A percentile compares a stretch with the other conserved stretches of the same genome.
Conservation (phyloP, 2,797 vertebrate species). For the Helostoma temminkii region DNA sequence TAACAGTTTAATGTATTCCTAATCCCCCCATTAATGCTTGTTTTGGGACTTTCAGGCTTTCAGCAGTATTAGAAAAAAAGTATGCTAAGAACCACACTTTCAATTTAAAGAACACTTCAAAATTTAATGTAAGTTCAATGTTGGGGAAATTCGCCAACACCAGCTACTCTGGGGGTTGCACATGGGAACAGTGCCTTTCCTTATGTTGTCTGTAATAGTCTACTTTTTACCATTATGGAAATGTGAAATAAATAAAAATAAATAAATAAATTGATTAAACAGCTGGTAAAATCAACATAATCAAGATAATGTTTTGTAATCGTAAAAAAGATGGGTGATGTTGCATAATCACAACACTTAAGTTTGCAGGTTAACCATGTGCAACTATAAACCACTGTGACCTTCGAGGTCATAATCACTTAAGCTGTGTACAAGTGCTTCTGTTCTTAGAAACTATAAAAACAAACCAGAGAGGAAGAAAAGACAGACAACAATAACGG, state of each 20-base stretch:
- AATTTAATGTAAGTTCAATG: constrained; percentile 20
- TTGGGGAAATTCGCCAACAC: constrained; percentile 12
- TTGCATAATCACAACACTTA: background rate
- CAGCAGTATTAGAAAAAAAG: constrained; percentile 11
- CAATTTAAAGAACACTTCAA: constrained; percentile 29
- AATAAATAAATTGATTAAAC: too few relatives aligned
- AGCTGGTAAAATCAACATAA: background rate
- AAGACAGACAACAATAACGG: constrained; percentile 18
- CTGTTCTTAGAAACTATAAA: constrained; percentile 22
- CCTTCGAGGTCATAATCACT: constrained; percentile 10
- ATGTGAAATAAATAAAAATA: too few relatives aligned
- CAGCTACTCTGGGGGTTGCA: constrained; percentile 9
- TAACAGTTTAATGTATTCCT: constrained; percentile 39
- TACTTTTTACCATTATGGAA: constrained; percentile 1
- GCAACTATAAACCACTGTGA: constrained; percentile 8
- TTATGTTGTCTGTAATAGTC: constrained; percentile 3
- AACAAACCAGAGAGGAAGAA: constrained; percentile 16
- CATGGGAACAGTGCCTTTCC: too few relatives aligned
- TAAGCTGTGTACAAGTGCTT: background rate
- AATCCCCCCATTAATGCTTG: constrained; percentile 27
- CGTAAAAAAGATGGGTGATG: background rate
- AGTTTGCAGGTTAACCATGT: background rate
- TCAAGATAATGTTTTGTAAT: background rate
- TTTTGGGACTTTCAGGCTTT: constrained; percentile 34
- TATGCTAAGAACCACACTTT: constrained; percentile 25